Base-by-base conservation (phyloP, 1,140 invertebrate genomes). In the Adelges cooleyi region DNA sequence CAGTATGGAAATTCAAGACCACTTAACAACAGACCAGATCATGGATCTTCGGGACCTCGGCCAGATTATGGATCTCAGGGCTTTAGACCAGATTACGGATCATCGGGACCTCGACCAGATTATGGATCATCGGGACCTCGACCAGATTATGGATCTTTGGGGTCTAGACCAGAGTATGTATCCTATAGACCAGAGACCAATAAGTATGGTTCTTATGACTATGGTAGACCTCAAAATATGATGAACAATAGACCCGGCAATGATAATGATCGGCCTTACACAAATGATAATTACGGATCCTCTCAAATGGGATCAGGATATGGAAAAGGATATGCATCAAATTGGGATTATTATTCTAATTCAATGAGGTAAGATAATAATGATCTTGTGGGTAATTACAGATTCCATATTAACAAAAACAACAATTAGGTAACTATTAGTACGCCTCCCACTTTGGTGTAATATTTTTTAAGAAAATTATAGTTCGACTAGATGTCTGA, bases 321-420 rank as follows among this genome's bases (percentile, higher is more conserved):
- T 33, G 40, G 17, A 20, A 62, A 62, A 62, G 56, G 56, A 48
- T 62, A 62, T 42, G 56, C 56, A 6, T 62, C 56, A 0, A 62
- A 62, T 62, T 62, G 56, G 56, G 42, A 62, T 15, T 62, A 62
- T 62, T 25, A 62, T 33, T 62, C 56, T 2, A 62, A 62, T 44
- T 59, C 38, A 2, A 62, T 46, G 56, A 48, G 56, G 56, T 62
- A 22, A 40, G 29, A 40, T 53, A 15, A 9, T 10, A 13, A 49
- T 27, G 15, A 25, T 13, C 15, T 9, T 49, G 1, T 15, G n/a
- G n/a, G n/a, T n/a, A n/a, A n/a, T n/a, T n/a, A n/a, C n/a, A n/a
- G n/a, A n/a, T n/a, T n/a, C n/a, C n/a, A n/a, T n/a, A n/a, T n/a
- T n/a, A n/a, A n/a, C n/a, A n/a, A n/a, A n/a, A n/a, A n/a, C n/a